Evolutionary conservation across 2,113 vertebrate genomes (phyloP).

Genomic region (Suncus etruscus): DNA sequence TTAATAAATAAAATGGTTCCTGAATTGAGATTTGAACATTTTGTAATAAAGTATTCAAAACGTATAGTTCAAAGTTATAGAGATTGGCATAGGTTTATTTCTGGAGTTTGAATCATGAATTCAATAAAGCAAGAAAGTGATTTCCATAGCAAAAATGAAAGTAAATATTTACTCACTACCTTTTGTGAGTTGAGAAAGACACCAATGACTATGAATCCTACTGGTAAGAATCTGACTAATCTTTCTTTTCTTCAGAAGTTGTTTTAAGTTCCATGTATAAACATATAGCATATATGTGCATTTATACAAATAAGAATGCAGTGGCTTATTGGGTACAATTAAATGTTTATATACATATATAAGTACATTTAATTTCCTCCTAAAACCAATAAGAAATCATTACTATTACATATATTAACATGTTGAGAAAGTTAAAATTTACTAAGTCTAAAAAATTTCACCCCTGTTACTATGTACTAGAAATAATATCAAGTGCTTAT

Average conservation of each 20-base stretch:
- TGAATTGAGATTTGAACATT: constrained; percentile 42
- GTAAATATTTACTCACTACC: not conserved
- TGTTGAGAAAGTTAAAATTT: constrained; percentile 25
- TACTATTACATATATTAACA: constrained; percentile 27
- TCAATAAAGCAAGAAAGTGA: not conserved
- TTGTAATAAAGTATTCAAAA: not conserved
- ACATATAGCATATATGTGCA: not conserved
- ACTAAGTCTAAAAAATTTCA: not conserved
- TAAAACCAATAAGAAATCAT: not conserved
- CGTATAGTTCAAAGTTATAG: not conserved
- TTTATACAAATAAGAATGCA: too few relatives aligned
- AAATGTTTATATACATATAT: not conserved
- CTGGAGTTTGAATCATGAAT: constrained; percentile 28
- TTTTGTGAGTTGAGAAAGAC: not conserved
- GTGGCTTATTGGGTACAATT: too few relatives aligned
- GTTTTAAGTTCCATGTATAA: not conserved
- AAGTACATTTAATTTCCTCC: not conserved
- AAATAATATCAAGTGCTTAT: not conserved
- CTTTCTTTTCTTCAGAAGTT: not conserved
- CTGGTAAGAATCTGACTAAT: not conserved
- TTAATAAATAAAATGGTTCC: not conserved
- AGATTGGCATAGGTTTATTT: constrained; percentile 18
- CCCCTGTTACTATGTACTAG: not conserved
- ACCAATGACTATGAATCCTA: not conserved
- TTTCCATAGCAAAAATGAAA: not conserved